These are phyloP conservation scores for Labeo calbasu DNA, from an alignment of 2,797 vertebrate species.

Conservation along the genomic window DNA sequence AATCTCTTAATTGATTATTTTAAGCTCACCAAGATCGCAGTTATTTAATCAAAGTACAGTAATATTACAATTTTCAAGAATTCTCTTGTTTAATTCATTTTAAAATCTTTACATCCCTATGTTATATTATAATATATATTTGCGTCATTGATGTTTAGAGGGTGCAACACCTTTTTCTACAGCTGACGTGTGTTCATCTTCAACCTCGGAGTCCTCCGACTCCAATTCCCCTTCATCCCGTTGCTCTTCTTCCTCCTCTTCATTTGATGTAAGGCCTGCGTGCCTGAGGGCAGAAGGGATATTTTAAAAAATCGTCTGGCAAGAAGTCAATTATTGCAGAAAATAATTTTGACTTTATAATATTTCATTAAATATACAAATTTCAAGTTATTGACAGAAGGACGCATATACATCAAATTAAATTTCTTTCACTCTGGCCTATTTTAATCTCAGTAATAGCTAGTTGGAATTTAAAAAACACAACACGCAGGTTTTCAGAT, in stretches of 20 bases:
- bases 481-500: not conserved
- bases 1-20: not conserved
- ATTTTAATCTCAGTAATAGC: not conserved
- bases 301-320: not conserved
- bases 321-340: not conserved
- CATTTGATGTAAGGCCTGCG: conserved; percentile 14
- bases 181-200: not conserved
- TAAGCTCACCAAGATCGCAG: not conserved
- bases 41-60: not conserved
- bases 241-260: conserved; percentile 56
- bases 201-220: conserved; percentile 5
- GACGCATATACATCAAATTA: not conserved
- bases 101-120: not conserved
- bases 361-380: not conserved
- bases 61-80: not conserved
- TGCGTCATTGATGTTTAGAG: not conserved
- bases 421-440: not conserved
- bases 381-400: not conserved
- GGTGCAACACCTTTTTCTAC: conserved; percentile 3
- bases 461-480: not conserved
- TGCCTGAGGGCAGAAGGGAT: conserved; percentile 6
- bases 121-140: not conserved
- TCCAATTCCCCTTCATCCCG: conserved; percentile 35
- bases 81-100: not conserved
- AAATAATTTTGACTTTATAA: not conserved